Percentiles rank a stretch among this genome's conserved stretches.
Evolutionary conservation across 2,888 invertebrate species (phyloP).

Genomic region (Cantharis lateralis): DNA sequence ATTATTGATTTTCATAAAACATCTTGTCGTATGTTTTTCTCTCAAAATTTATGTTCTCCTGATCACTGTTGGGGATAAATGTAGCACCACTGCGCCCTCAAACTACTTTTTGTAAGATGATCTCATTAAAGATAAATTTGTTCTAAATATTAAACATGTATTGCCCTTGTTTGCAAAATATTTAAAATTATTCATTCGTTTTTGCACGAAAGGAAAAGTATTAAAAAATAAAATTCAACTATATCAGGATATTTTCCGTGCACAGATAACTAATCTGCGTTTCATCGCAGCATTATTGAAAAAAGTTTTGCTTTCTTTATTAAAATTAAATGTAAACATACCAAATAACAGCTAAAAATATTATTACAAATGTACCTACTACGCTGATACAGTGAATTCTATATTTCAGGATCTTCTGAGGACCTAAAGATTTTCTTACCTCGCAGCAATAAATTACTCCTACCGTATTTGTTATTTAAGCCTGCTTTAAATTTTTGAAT

Average conservation of each 20-base stretch:
- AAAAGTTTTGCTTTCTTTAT: too few species aligned
- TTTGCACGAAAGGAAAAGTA: background rate
- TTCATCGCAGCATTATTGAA: too few species aligned
- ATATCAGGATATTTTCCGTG: background rate
- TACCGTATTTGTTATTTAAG: background rate
- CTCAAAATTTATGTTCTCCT: background rate
- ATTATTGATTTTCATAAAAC: background rate
- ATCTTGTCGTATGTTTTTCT: background rate
- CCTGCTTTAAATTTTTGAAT: background rate
- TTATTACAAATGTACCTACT: too few species aligned
- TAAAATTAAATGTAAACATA: too few species aligned
- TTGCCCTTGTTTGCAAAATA: background rate
- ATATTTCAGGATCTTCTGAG: too few species aligned
- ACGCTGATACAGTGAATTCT: too few species aligned
- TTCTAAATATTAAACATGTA: background rate
- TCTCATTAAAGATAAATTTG: background rate
- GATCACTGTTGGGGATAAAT: background rate
- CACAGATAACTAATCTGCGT: too few species aligned
- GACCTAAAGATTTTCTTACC: too few species aligned
- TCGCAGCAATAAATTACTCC: too few species aligned
- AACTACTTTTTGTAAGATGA: background rate
- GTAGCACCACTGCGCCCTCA: constrained; percentile 2
- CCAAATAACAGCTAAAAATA: too few species aligned
- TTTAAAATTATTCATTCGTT: background rate
- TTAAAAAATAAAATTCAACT: background rate